Evolutionary conservation across 2,113 vertebrate genomes (phyloP), one percentile per base, ranked within the genome.

Genomic region (Pogona vitticeps): DNA sequence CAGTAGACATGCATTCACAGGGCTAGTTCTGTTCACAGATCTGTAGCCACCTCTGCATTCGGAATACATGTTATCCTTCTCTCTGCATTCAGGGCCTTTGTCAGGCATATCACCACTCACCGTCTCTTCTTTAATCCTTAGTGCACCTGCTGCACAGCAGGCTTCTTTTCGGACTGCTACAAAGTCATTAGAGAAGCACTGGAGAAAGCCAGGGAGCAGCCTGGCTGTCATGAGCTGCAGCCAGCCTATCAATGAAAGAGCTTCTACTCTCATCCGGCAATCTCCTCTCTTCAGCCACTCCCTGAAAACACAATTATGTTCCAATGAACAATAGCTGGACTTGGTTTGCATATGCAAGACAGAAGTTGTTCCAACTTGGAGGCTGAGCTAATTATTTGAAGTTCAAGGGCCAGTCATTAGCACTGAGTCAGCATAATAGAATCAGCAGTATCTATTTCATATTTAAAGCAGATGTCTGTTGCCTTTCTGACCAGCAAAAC

Each of bases 181-280:
- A 86, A 95, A 96, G 73, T 96, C 93, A 88, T 97, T 94, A 18
- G 91, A 93, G 90, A 97, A 95, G 91, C 97, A 97, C n/a, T 58
- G 46, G 70, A 97, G 92, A 88, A 97, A 97, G 82, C 84, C 84
- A 1, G 96, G 95, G 71, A 97, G 91, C 77, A 97, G 92, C 91
- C 96, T 96, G 80, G 94, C 92, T 1, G 96, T 96, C 97, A 97
- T 97, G 81, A 97, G 91, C 58, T 92, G 94, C 31, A 97, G 93
- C 59, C 90, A 91, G 28, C 93, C 90, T 86, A 97, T 94, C 58
- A 97, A 90, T 15, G 92, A 92, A 85, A 97, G 94, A 23, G 97
- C 96, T 85, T 96, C 90, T 26, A 96, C 92, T 21, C 94, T 93
- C 21, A 90, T 88, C 76, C 77, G 89, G 82, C 89, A 88, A 42